phyloP scores from a whole-genome alignment of 1,140 invertebrate species.

The Trachymyrmex septentrionalis region DNA sequence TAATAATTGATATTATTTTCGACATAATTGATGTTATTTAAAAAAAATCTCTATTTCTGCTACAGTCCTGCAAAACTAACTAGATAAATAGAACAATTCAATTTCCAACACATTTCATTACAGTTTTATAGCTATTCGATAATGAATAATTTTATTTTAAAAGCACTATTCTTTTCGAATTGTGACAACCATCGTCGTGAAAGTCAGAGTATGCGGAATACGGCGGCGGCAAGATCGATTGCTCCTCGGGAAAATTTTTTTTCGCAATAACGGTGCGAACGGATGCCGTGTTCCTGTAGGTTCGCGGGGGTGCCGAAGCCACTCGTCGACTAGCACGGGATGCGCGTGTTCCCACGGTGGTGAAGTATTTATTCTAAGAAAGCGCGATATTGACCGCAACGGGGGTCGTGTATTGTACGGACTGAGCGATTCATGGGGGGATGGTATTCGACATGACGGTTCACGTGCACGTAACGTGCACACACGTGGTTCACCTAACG shows the following conservation, averaged over 20 bases:
- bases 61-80: not conserved
- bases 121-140: not conserved
- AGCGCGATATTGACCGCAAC: conserved; percentile 84
- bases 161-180: not conserved
- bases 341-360: conserved; percentile 82
- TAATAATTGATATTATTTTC: not conserved
- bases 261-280: conserved; percentile 23
- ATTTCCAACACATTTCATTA: not conserved
- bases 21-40: not conserved
- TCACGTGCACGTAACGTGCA: conserved; percentile 51
- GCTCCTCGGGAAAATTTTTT: conserved; percentile 10
- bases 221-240: not conserved
- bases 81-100: not conserved
- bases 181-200: not conserved
- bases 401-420: conserved; percentile 75
- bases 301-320: conserved; percentile 56
- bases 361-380: conserved; percentile 83
- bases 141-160: not conserved
- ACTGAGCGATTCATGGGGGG: conserved; percentile 76
- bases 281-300: conserved; percentile 55
- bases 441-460: conserved; percentile 15
- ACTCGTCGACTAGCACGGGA: conserved; percentile 58
- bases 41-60: not conserved
- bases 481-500: conserved; percentile 57
- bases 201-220: not conserved